Evolutionary conservation across 92 coral and sea anemone species (phyloP), one percentile per base, ranked within the genome.

Genomic region (Porites rus): DNA sequence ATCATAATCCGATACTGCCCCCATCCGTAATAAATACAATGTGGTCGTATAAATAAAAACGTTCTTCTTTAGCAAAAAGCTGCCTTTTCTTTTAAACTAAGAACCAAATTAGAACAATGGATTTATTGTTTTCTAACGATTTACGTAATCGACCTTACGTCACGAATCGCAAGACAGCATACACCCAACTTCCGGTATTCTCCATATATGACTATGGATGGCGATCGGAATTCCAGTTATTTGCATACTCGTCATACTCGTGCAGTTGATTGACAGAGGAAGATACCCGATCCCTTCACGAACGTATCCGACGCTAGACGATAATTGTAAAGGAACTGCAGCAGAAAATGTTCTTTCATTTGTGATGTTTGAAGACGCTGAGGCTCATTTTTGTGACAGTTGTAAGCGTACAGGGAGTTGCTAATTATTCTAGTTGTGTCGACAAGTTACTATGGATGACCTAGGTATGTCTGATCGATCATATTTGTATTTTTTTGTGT

Each of bases 291-390:
- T 79, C 84, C 63, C 63, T 25, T 62, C 66, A 84, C 90, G 82
- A 92, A 77, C 52, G 19, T 85, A 76, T 70, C 90, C 98, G 95
- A 92, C 61, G 75, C 89, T 71, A 84, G 71, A 86, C 98, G 98
- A 92, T 56, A 51, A 53, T 24, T 78, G 73, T 73, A 51, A 81
- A 78, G 80, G 61, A 61, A 75, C 72, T 50, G 75, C 52, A 66
- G 14, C 60, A 73, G 62, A 2, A 58, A 8, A 43, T 58, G 56
- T 38, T 18, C 53, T 1, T 17, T 20, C 13, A 11, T 51, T 31
- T 19, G 58, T 59, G 69, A 58, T 19, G 68, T 14, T 59, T 60
- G 38, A 6, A 1, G 65, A 69, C 61, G 69, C 43, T n/a, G 21
- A 50, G 65, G 50, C 58, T 67, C 11, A 38, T 56, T 68, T 19